Base-by-base conservation (phyloP, 2,113 vertebrate species). In the Semnornis frantzii region DNA sequence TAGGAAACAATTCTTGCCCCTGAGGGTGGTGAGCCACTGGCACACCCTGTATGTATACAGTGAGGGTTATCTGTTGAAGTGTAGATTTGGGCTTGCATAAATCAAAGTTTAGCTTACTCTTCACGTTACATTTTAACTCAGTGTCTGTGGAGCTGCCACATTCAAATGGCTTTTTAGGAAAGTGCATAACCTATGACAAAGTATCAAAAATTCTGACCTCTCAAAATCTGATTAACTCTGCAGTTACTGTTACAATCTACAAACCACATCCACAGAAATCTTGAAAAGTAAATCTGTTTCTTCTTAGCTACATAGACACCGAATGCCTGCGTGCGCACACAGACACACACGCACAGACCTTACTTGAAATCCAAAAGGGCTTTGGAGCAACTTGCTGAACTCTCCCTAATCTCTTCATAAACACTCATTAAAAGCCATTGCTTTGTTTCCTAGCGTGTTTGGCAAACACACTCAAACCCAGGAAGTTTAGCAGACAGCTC, bases 401-500 rank as follows among this genome's bases (percentile, higher is more conserved):
- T 20, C 4, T 30, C 44, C 48, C 59, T 82, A 48, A 87, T 82
- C 34, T 83, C 68, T 92, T 71, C 82, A 68, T 89, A 92, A 94
- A 89, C 19, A 80, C 66, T 42, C 75, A 50, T 65, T 79, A 87
- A 85, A 55, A 88, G 50, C 78, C 82, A 81, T 25, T n/a, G 23
- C 31, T 89, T 90, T 78, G 63, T 66, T 95, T 92, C 7, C 10
- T 55, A 15, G 23, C 30, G 81, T 58, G 86, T 85, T 97, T 87
- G 82, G 90, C 95, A 96, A 95, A 90, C 54, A 70, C 83, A 79
- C 78, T 74, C 86, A 91, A 96, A 81, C 58, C 46, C 96, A 95
- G 94, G 93, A 97, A 96, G 90, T 70, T 91, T 17, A 46, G 93
- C 89, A 97, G 95, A 94, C 94, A 93, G 92, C 24, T 88, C 69